These are phyloP conservation scores for Cryptomyrus ogoouensis DNA, from an alignment of 2,113 vertebrate species.

Conservation along the genomic window DNA sequence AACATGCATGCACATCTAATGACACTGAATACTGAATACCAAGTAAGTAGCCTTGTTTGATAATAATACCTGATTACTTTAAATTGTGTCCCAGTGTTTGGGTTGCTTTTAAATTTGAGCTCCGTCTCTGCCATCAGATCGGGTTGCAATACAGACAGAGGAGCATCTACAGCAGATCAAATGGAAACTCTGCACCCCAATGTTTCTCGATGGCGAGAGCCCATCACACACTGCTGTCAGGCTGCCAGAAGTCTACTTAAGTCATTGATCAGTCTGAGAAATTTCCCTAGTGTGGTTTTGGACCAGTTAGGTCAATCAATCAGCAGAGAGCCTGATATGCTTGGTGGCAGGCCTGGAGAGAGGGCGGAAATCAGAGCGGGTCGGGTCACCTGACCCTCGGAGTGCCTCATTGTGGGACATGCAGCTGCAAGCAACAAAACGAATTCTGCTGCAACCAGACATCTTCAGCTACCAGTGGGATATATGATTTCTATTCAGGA, in stretches of 20 bases:
- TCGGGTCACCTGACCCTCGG: background rate
- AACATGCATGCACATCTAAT: background rate
- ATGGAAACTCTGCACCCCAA: background rate
- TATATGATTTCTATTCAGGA: background rate
- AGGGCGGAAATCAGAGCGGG: background rate
- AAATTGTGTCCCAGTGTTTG: background rate
- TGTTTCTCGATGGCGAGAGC: background rate
- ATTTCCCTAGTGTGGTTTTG: slow-evolving; percentile 31
- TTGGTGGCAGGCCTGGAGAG: slow-evolving; percentile 16
- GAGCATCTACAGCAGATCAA: background rate
- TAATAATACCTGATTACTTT: background rate
- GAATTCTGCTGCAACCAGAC: background rate
- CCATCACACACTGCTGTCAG: slow-evolving; percentile 16
- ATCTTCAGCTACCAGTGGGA: background rate
- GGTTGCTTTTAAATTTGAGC: background rate
- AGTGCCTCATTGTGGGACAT: background rate
- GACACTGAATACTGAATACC: background rate
- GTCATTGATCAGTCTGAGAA: slow-evolving; percentile 34
- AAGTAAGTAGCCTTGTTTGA: background rate
- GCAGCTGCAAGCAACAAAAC: background rate
- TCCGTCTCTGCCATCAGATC: background rate
- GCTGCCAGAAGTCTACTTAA: slow-evolving; percentile 24
- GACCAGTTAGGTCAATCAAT: slow-evolving; percentile 31
- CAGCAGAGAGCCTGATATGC: slow-evolving; percentile 23
- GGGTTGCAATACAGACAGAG: background rate